Conservation (phyloP, 2,113 vertebrate species). For the Chlorocebus sabaeus region DNA sequence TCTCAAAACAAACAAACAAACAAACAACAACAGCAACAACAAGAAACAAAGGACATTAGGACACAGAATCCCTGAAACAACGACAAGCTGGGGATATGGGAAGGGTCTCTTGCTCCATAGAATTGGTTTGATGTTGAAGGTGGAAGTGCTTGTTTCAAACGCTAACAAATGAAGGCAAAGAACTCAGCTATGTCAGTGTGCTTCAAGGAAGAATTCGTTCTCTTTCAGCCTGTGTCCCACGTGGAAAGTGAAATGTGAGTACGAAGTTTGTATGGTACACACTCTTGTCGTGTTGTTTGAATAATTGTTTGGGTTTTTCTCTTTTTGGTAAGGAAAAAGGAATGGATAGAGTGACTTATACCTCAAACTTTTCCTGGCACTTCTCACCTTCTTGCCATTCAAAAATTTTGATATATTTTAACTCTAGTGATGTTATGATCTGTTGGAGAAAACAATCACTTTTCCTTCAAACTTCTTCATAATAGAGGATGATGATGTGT, state of each 20-base stretch:
- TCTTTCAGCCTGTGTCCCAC: background rate
- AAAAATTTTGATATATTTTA: conserved; percentile 47
- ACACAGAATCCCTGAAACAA: background rate
- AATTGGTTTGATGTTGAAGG: background rate
- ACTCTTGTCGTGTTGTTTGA: background rate
- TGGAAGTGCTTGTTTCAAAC: background rate
- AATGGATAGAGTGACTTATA: background rate
- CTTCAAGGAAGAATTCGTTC: background rate
- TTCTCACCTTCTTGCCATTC: conserved; percentile 10
- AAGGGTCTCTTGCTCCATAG: background rate
- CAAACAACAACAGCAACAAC: too few species aligned
- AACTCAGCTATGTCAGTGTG: background rate
- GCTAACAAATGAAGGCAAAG: background rate
- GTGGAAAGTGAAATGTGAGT: background rate
- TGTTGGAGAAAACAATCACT: conserved; percentile 8
- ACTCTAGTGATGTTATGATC: background rate
- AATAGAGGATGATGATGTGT: conserved; percentile 27
- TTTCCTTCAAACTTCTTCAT: conserved; percentile 15
- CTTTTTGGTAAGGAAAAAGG: background rate
- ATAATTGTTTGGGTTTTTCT: background rate
- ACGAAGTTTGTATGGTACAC: background rate
- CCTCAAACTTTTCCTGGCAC: background rate
- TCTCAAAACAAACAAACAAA: too few species aligned
- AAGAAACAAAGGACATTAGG: background rate
- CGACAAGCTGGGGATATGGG: background rate